Base-by-base conservation (phyloP, 2,888 invertebrate species). In the Eilema caniola region DNA sequence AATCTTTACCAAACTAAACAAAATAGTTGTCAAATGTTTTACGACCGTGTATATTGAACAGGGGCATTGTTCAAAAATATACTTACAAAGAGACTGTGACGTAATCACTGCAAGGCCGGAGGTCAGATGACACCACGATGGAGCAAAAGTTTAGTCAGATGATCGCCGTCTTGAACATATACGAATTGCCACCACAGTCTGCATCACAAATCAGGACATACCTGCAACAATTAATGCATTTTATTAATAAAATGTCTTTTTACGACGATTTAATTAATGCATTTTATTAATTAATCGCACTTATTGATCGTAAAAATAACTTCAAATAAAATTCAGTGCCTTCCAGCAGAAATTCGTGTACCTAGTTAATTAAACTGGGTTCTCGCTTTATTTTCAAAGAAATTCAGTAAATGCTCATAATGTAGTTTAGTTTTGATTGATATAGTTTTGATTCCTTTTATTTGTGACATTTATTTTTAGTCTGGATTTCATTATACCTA, bases 61-160 rank as follows among this genome's bases (percentile, higher is more conserved):
- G 82, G 82, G 77, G 82, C 85, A 87, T 88, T 88, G 89, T 90
- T 87, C 81, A 75, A 81, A 76, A 70, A 83, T 74, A 79, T 76
- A 86, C 86, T 85, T 70, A 86, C 85, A 74, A 77, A 73, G 72
- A 65, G 66, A 64, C 61, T 77, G 80, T 89, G 88, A 89, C 87
- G 88, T 88, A 79, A 86, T 75, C 71, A 69, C 69, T 74, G 72
- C 72, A 67, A 67, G 62, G 74, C 72, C 31, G 64, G 75, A 82
- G 83, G 80, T 82, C 74, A 76, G 53, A 53, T 63, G 28, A 72
- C 61, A 66, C 72, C 80, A 62, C 73, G 70, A 64, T 71, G 59
- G 69, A 64, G 74, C 67, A 41, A 66, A 69, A 59, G 62, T 31
- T 60, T 31, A 41, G 71, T 73, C 65, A 61, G 69, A 67, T 53